Evolutionary conservation across 1,140 invertebrate species (phyloP).

Genomic region (Hydropsyche tenuis): DNA sequence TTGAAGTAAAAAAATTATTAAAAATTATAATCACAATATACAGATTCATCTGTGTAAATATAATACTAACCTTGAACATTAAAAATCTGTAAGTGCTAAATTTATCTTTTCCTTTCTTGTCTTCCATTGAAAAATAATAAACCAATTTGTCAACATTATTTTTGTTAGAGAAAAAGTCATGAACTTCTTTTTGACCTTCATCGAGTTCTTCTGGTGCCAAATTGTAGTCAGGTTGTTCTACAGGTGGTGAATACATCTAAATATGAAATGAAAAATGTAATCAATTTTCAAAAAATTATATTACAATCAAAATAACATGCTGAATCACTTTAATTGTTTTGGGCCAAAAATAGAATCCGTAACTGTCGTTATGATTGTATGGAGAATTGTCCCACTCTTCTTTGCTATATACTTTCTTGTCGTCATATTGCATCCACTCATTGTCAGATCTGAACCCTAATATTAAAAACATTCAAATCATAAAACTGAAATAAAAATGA

Average conservation of each 20-base stretch:
- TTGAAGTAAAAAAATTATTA: conserved; percentile 56
- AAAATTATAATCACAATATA: no score
- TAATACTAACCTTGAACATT: conserved; percentile 72
- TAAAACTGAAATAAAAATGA: conserved; percentile 1
- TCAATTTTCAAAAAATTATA: conserved; percentile 5
- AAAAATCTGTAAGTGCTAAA: conserved; percentile 72
- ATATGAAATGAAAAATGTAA: no score
- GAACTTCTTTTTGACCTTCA: conserved; percentile 69
- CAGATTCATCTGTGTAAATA: not conserved
- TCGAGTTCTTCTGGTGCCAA: conserved; percentile 44
- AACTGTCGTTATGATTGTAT: conserved; percentile 69
- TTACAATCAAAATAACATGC: not conserved
- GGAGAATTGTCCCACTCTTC: conserved; percentile 78
- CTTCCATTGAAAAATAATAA: conserved; percentile 80
- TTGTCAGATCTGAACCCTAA: conserved; percentile 71
- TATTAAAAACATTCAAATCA: not conserved
- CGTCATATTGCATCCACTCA: conserved; percentile 76
- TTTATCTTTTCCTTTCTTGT: conserved; percentile 84
- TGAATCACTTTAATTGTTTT: conserved; percentile 60
- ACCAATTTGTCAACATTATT: conserved; percentile 77
- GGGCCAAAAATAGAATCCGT: conserved; percentile 87
- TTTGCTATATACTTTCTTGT: conserved; percentile 65
- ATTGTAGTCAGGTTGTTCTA: conserved; percentile 68
- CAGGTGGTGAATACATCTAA: conserved; percentile 68
- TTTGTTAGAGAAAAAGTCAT: conserved; percentile 73